Evolutionary conservation across 2,888 invertebrate genomes (phyloP).

Genomic region (Scrobipalpa costella): DNA sequence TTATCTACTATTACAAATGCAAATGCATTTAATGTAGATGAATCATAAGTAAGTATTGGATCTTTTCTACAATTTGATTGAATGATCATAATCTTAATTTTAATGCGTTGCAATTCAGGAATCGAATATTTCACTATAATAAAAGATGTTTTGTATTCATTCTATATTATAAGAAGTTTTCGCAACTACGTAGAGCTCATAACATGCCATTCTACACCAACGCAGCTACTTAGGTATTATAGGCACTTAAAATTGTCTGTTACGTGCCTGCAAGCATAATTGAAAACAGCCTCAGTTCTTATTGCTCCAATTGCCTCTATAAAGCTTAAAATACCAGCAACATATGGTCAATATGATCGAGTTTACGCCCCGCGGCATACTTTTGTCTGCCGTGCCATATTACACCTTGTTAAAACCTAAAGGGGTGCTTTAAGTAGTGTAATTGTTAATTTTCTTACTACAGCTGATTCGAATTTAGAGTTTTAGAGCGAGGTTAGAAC

Average conservation of each 20-base stretch:
- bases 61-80: too few relatives aligned
- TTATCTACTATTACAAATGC: too few relatives aligned
- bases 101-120: too few relatives aligned
- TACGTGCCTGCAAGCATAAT: neutral
- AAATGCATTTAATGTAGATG: too few relatives aligned
- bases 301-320: conserved; percentile 21
- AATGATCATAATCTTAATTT: too few relatives aligned
- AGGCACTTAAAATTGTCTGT: conserved; percentile 7
- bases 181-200: neutral
- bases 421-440: neutral
- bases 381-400: conserved; percentile 22
- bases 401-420: conserved; percentile 6
- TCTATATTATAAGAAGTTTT: neutral
- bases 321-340: conserved; percentile 7
- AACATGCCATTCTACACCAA: conserved; percentile 15
- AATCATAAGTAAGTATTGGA: too few relatives aligned
- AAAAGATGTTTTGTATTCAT: too few relatives aligned
- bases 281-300: conserved; percentile 7
- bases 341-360: conserved; percentile 13
- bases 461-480: neutral
- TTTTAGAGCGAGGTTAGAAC: neutral
- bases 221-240: conserved; percentile 9
- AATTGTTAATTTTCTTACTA: neutral
- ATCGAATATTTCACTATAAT: too few relatives aligned
- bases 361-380: conserved; percentile 26